Evolutionary conservation across 2,888 invertebrate genomes (phyloP).

Genomic region (Ormyrus nitidulus): DNA sequence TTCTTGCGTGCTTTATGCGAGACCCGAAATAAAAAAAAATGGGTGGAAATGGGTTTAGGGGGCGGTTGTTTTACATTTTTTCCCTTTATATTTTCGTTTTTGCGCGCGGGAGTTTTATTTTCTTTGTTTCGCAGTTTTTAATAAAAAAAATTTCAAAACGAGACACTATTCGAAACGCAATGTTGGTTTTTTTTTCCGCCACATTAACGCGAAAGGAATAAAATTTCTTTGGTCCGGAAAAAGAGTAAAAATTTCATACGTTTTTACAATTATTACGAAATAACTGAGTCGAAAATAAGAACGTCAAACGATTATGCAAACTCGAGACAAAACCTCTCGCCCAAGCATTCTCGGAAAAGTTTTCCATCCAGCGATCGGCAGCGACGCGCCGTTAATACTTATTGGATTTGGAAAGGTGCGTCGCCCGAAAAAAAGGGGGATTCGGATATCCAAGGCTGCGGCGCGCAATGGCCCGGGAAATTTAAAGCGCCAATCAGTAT

Average conservation of each 20-base stretch:
- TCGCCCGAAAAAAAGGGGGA: background rate
- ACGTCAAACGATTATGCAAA: too few species aligned
- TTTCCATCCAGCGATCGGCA: background rate
- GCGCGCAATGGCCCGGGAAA: conserved; percentile 69
- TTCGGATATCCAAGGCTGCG: conserved; percentile 22
- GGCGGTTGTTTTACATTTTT: too few species aligned
- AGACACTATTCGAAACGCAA: too few species aligned
- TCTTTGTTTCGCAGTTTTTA: too few species aligned
- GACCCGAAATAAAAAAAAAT: background rate
- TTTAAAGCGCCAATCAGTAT: conserved; percentile 71
- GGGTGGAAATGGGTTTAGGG: background rate
- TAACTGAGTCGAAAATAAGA: background rate
- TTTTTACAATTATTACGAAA: too few species aligned
- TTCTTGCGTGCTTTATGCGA: background rate
- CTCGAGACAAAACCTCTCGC: background rate
- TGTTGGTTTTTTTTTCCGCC: too few species aligned
- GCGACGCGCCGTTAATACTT: conserved; percentile 33
- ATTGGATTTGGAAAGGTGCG: conserved; percentile 34
- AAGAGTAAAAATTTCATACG: too few species aligned
- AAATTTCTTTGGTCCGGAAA: too few species aligned
- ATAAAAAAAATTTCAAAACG: too few species aligned
- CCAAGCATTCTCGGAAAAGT: background rate
- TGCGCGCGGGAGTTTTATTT: too few species aligned
- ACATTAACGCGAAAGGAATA: too few species aligned
- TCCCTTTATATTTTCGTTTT: too few species aligned